phyloP scores from a whole-genome alignment of 2,113 vertebrate genomes.

The Hylia prasina region DNA sequence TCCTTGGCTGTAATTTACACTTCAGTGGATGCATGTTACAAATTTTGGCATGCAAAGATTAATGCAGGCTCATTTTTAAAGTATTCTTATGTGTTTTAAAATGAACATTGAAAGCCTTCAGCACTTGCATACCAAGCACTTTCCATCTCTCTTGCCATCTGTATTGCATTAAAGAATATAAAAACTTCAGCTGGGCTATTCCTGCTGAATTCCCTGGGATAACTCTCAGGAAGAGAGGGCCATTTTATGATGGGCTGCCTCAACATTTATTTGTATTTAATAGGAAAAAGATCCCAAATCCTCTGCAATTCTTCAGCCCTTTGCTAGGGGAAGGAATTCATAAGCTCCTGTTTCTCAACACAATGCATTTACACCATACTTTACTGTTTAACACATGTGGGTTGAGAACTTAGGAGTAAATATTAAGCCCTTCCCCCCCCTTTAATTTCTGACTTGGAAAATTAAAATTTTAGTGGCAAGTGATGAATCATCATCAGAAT shows the following conservation, averaged over 20 bases:
- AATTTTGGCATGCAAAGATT: neutral
- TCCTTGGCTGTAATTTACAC: slow-evolving; percentile 1
- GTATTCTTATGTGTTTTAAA: neutral
- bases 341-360: neutral
- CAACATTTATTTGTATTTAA: neutral
- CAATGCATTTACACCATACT: neutral
- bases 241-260: neutral
- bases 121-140: neutral
- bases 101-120: neutral
- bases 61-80: neutral
- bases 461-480: neutral
- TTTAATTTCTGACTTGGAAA: neutral
- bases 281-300: neutral
- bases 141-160: neutral
- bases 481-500: neutral
- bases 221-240: neutral
- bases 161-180: neutral
- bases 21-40: neutral
- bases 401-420: neutral
- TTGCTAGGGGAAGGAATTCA: neutral
- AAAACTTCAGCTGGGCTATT: neutral
- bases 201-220: neutral
- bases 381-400: neutral
- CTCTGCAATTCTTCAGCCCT: neutral
- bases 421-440: neutral